These are phyloP conservation scores for Kradibia gibbosae DNA, from an alignment of 1,140 invertebrate genomes.

Conservation along the genomic window DNA sequence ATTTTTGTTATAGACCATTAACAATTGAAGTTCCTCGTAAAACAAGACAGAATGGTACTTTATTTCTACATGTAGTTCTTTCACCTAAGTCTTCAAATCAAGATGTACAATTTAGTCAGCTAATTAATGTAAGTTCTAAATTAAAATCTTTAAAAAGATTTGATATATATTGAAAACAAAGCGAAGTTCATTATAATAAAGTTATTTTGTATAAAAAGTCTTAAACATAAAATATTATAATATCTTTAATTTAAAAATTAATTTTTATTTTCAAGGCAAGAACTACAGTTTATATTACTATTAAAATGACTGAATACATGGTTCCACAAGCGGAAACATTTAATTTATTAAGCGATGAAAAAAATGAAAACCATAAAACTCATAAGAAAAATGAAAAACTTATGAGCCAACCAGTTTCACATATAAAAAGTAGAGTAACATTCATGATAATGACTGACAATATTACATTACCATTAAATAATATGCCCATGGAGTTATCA, in stretches of 20 bases:
- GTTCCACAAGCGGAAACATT: conserved; percentile 83
- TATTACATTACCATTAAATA: conserved; percentile 74
- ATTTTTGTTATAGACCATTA: conserved; percentile 73
- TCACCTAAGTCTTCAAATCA: conserved; percentile 65
- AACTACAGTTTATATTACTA: conserved; percentile 73
- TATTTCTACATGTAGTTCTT: conserved; percentile 80
- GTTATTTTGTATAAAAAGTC: no score
- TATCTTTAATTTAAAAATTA: background rate
- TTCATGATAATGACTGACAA: conserved; percentile 79
- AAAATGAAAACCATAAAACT: conserved; percentile 47
- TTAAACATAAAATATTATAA: no score
- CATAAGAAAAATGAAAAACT: conserved; percentile 52
- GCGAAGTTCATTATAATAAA: no score
- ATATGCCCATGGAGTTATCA: conserved; percentile 77
- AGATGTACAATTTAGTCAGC: conserved; percentile 67
- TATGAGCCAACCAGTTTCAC: conserved; percentile 69
- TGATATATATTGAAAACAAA: background rate
- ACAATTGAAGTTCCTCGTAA: conserved; percentile 78
- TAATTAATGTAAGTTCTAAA: conserved; percentile 55
- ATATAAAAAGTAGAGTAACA: conserved; percentile 77
- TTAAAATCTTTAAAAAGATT: background rate
- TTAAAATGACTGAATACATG: conserved; percentile 79
- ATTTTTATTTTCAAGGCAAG: conserved; percentile 67
- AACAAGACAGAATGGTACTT: conserved; percentile 84
- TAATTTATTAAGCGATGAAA: conserved; percentile 79